Evolutionary conservation across 2,797 vertebrate species (phyloP), one percentile per base, ranked within the genome.

Genomic region (Hylomyscus alleni): DNA sequence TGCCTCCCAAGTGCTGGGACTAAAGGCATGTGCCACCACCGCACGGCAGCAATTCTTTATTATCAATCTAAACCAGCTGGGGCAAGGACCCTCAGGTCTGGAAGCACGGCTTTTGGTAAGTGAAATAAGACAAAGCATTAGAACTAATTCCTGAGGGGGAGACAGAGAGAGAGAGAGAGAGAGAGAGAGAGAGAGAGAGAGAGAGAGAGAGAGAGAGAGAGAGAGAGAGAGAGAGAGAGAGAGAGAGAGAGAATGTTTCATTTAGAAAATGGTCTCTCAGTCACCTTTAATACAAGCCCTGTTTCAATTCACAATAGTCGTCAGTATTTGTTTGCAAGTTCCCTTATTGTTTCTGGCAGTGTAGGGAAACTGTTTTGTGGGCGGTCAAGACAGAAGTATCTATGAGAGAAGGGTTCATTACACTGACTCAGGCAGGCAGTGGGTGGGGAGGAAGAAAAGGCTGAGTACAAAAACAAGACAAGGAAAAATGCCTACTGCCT

Each of bases 351-450:
- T 96, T 88, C 89, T 88, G 91, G 58, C 60, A 56, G 50, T 44
- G 6, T 75, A 77, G 62, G 31, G 90, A 96, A 92, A 83, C 90
- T 91, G 50, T 92, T 80, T 92, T 0, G 6, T 96, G 92, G 87
- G 81, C 0, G 0, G 93, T 90, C 37, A 75, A 86, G 81, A 94
- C 67, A 93, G 92, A 94, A 89, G 76, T 69, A 54, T 95, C 88
- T 95, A 72, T 92, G 88, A 93, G 73, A 83, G 88, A 75, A 97
- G 72, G 81, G 81, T 80, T 93, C 87, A 22, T 86, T 77, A 62
- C 82, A 94, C 80, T 96, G 93, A 96, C 88, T 97, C 90, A 94
- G 75, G 92, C 93, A 94, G 78, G 86, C 93, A 83, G 56, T 95
- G 65, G 90, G 93, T 50, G 89, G 75, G 87, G n/a, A 95, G 84